Conservation (phyloP, 2,888 invertebrate species). For the Parelbella ahira region DNA sequence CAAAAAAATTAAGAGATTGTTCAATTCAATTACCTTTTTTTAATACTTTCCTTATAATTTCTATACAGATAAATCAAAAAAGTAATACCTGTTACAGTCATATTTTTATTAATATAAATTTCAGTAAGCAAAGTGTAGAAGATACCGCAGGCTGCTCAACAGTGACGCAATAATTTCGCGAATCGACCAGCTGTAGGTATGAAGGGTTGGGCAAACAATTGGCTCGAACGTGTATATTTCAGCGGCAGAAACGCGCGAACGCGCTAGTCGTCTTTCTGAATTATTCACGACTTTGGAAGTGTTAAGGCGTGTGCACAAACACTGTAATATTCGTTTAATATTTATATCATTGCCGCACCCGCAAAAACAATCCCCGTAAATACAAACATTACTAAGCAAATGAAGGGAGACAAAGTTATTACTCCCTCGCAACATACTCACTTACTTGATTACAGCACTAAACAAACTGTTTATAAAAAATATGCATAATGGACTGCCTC, state of each 20-base stretch:
- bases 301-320: constrained; percentile 64
- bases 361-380: constrained; percentile 50
- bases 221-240: constrained; percentile 18
- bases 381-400: constrained; percentile 48
- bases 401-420: constrained; percentile 43
- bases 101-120: too few relatives aligned
- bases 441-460: constrained; percentile 44
- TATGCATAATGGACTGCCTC: too few relatives aligned
- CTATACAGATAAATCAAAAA: too few relatives aligned
- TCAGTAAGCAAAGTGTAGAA: too few relatives aligned
- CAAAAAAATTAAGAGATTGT: too few relatives aligned
- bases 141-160: constrained; percentile 5
- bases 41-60: too few relatives aligned
- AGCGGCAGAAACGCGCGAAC: constrained; percentile 11
- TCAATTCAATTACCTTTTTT: too few relatives aligned
- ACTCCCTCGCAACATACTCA: constrained; percentile 40
- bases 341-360: constrained; percentile 59
- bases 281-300: constrained; percentile 63
- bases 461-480: too few relatives aligned
- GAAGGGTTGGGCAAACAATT: constrained; percentile 20
- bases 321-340: constrained; percentile 67
- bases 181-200: constrained; percentile 12
- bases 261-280: constrained; percentile 46
- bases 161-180: constrained; percentile 12
- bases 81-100: too few relatives aligned